Evolutionary conservation across 2,797 vertebrate species (phyloP).

Genomic region (Ceyx erithaca): DNA sequence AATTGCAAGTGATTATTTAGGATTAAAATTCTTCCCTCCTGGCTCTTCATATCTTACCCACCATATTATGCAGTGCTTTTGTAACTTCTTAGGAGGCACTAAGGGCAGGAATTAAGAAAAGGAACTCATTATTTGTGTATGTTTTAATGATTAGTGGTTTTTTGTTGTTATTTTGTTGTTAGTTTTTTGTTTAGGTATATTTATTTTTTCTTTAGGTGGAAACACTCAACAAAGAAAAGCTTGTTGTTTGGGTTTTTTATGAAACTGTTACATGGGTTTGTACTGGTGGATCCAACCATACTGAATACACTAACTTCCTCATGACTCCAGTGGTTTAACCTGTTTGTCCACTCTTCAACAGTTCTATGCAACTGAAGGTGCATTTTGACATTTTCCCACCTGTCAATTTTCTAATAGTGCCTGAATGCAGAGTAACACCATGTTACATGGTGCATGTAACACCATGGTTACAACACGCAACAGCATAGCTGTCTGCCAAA

Average conservation of each 20-base stretch:
- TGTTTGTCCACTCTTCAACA: neutral
- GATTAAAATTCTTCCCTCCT: neutral
- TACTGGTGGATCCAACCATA: neutral
- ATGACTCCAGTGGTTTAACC: neutral
- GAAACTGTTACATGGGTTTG: neutral
- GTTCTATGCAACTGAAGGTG: neutral
- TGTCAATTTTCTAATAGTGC: neutral
- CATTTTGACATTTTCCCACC: neutral
- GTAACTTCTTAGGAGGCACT: neutral
- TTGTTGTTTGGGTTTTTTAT: neutral
- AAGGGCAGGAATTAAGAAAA: neutral
- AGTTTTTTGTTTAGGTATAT: too few relatives aligned
- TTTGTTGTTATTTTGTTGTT: too few relatives aligned
- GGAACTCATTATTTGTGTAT: accelerated
- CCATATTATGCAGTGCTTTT: neutral
- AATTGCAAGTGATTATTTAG: neutral
- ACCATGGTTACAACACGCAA: neutral
- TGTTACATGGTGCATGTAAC: neutral
- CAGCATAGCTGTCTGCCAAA: accelerated
- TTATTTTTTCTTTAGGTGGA: neutral
- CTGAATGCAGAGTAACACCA: neutral
- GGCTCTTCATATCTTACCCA: neutral
- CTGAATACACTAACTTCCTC: neutral
- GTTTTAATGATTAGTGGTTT: neutral
- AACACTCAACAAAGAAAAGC: neutral